A percentile compares a stretch with the other conserved stretches of the same genome.
phyloP scores from a whole-genome alignment of 2,888 invertebrate genomes.

The Coenonympha glycerion region DNA sequence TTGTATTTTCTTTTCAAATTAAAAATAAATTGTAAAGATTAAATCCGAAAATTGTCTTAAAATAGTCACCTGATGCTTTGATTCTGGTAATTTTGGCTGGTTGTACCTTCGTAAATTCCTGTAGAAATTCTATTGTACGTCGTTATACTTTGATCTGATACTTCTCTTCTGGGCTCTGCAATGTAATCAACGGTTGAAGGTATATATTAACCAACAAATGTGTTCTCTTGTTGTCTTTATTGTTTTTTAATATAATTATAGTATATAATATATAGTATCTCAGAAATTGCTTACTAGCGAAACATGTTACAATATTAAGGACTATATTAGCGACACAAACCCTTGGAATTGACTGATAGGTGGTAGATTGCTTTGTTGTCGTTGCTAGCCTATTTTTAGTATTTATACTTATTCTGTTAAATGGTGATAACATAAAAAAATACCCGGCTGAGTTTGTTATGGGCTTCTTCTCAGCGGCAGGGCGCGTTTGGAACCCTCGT shows the following conservation, averaged over 20 bases:
- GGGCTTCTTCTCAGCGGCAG: too few relatives aligned
- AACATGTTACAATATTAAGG: too few relatives aligned
- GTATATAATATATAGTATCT: neutral
- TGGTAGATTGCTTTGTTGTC: too few relatives aligned
- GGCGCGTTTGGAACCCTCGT: too few relatives aligned
- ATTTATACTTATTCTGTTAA: too few relatives aligned
- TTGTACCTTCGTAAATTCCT: constrained; percentile 58
- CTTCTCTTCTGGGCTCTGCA: constrained; percentile 60
- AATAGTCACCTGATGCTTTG: constrained; percentile 51
- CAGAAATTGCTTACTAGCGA: neutral
- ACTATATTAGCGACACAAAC: too few relatives aligned
- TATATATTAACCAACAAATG: neutral
- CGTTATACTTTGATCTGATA: constrained; percentile 56
- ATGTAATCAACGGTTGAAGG: constrained; percentile 24
- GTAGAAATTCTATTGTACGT: constrained; percentile 60
- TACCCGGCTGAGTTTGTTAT: too few relatives aligned
- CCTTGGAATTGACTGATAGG: too few relatives aligned
- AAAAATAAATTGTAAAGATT: neutral
- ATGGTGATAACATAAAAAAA: too few relatives aligned
- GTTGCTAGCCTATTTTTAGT: too few relatives aligned
- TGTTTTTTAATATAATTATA: neutral
- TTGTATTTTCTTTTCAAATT: constrained; percentile 15
- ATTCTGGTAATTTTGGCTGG: constrained; percentile 57
- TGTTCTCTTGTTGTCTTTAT: neutral
- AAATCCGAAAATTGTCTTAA: neutral